Conservation (phyloP, 2,113 vertebrate genomes). For the Pseudopodoces humilis region DNA sequence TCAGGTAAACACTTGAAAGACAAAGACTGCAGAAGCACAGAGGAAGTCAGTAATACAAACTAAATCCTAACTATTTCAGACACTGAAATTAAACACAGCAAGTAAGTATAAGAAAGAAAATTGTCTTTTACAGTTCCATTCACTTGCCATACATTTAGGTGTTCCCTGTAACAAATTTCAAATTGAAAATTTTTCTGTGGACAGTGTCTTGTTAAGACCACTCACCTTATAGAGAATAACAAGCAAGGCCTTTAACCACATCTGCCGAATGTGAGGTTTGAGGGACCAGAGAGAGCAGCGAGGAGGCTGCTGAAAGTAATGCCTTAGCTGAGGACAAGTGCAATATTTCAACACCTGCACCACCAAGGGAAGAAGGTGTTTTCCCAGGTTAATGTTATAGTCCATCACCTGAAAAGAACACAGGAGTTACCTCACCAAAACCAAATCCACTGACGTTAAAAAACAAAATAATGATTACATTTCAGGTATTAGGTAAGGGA, state of each 20-base stretch:
- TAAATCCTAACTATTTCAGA: neutral
- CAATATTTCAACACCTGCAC: constrained; percentile 98
- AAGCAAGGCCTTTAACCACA: constrained; percentile 96
- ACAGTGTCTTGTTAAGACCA: neutral
- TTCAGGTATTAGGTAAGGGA: neutral
- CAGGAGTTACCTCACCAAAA: neutral
- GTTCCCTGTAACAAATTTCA: neutral
- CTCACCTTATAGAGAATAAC: constrained; percentile 98
- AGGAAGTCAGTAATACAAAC: neutral
- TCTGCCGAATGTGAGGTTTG: constrained; percentile 93
- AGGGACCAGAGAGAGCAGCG: constrained; percentile 97
- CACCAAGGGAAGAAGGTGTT: constrained; percentile 96
- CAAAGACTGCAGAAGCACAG: neutral
- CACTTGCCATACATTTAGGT: neutral
- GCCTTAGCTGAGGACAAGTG: constrained; percentile 93
- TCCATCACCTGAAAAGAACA: constrained; percentile 90
- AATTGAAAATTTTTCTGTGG: neutral
- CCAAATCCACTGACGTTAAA: neutral
- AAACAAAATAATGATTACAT: neutral
- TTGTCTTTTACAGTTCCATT: neutral
- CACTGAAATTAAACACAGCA: neutral
- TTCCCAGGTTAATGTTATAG: constrained; percentile 94
- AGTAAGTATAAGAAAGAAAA: neutral
- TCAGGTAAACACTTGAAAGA: neutral
- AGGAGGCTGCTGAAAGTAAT: constrained; percentile 98